phyloP scores from a whole-genome alignment of 2,113 vertebrate species.

The Hippopotamus amphibius region DNA sequence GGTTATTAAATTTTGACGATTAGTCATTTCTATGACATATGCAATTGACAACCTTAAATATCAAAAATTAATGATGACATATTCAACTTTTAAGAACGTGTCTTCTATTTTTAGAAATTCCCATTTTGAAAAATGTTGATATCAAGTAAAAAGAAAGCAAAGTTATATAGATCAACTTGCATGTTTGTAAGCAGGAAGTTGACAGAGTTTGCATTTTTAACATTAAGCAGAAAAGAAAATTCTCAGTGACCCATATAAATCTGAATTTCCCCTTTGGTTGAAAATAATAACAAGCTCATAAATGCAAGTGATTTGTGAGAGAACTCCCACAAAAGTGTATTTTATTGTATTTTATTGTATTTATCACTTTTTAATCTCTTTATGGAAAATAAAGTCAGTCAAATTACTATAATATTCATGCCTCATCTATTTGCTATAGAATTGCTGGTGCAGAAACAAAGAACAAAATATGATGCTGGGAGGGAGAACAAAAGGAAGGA shows the following conservation, averaged over 20 bases:
- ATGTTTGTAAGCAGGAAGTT: neutral
- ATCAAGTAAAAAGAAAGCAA: neutral
- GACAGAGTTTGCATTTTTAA: neutral
- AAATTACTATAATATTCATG: neutral
- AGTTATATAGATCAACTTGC: neutral
- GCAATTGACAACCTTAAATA: neutral
- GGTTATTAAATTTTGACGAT: conserved; percentile 34
- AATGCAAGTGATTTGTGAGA: neutral
- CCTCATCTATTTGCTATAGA: neutral
- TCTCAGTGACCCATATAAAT: neutral
- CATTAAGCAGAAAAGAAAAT: neutral
- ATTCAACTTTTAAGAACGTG: neutral
- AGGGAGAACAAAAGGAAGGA: neutral
- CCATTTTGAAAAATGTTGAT: neutral
- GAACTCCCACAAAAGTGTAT: neutral
- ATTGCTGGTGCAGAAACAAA: neutral
- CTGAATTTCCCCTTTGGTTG: neutral
- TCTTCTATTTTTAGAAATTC: neutral
- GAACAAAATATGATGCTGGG: neutral
- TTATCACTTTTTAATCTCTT: neutral
- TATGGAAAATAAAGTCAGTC: neutral
- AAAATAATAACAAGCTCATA: neutral
- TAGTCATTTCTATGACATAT: conserved; percentile 26
- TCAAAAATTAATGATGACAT: neutral
- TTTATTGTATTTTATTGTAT: neutral